Conservation (phyloP, 2,888 invertebrate species). For the Caenorhabditis sp. region DNA sequence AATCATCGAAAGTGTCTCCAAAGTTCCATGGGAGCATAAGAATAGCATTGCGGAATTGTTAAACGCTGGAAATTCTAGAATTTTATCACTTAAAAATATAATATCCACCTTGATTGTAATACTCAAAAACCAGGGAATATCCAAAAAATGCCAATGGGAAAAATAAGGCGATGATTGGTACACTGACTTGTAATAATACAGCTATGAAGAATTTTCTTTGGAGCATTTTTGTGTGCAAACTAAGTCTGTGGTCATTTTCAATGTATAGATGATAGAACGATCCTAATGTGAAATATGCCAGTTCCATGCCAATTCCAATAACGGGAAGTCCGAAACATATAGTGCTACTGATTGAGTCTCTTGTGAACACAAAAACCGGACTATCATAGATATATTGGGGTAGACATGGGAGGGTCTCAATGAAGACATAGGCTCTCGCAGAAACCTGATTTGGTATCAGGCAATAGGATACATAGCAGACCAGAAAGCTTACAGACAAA, state of each 20-base stretch:
- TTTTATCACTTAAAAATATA: background rate
- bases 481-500: no score
- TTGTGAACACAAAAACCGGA: no score
- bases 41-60: background rate
- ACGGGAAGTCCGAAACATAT: no score
- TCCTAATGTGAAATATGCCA: background rate
- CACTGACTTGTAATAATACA: background rate
- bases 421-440: no score
- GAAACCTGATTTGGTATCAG: no score
- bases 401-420: no score
- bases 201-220: background rate
- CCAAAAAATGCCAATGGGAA: background rate
- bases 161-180: background rate
- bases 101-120: background rate
- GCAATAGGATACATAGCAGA: no score
- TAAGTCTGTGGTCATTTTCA: background rate
- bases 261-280: background rate
- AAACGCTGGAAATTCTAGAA: background rate
- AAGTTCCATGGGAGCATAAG: background rate
- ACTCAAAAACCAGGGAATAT: background rate
- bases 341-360: no score
- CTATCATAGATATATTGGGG: no score
- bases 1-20: background rate
- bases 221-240: background rate
- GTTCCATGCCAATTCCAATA: no score